Evolutionary conservation across 2,797 vertebrate species (phyloP), one percentile per base, ranked within the genome.

Genomic region (Ctenochaetus hawaiiensis): DNA sequence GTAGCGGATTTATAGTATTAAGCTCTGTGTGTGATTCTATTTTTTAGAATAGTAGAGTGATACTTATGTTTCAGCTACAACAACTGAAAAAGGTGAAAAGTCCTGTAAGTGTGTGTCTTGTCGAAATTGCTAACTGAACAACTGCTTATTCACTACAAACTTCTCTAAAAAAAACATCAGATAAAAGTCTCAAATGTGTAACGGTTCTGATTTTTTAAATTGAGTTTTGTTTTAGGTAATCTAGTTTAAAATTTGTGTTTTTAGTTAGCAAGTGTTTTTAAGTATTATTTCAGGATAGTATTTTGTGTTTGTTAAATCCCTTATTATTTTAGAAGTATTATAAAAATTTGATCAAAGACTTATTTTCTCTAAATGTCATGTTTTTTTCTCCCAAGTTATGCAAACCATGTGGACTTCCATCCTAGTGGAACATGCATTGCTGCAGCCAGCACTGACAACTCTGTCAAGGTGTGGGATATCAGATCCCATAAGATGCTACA

Each of bases 381-480:
- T 43, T 45, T 45, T 72, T 6, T 60, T 67, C n/a, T 76, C 13
- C 4, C 3, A 74, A 99, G 98, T 67, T 97, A 97, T 89, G 96
- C 97, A 83, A 98, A 92, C 77, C 91, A 94, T 0, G 97, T 96
- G 80, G 98, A 98, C 77, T 99, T 99, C 83, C 97, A 99, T 71
- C 97, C 98, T 34, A 97, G 95, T 11, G 97, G 98, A 5, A 96
- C 96, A 0, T 99, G 96, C 83, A 94, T 99, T 2, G 98, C 98
- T 1, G 95, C 96, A 0, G 96, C 96, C 0, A 83, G 96, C 18
- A 96, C 96, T 39, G 97, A 99, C 91, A 96, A 95, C 93, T 97
- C 97, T 0, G 96, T 99, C 45, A 99, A 99, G 83, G 93, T 99
- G 48, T 99, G 98, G 98, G 98, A 99, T 14, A 92, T 99, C 79